phyloP scores from a whole-genome alignment of 1,140 invertebrate genomes.

The Pemphigus obesinymphae region DNA sequence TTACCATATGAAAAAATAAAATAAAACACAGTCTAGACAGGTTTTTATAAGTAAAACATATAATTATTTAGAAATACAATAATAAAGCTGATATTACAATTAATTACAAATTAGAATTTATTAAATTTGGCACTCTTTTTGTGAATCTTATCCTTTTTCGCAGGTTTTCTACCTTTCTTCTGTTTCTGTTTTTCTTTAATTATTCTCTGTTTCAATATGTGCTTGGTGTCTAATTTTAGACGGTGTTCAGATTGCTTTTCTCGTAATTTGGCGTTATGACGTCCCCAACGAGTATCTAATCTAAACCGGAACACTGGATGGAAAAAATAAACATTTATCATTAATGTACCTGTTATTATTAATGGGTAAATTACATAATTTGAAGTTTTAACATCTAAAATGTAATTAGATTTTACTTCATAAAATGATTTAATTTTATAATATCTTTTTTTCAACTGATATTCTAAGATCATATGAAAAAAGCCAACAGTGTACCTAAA shows the following conservation, averaged over 20 bases:
- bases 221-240: constrained; percentile 44
- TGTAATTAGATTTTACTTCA: no score
- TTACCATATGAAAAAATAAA: no score
- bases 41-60: no score
- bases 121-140: constrained; percentile 43
- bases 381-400: no score
- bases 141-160: constrained; percentile 40
- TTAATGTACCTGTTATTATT: not conserved
- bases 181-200: constrained; percentile 45
- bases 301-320: constrained; percentile 42
- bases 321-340: not conserved
- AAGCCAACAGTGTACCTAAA: no score
- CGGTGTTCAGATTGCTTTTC: constrained; percentile 42
- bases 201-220: constrained; percentile 47
- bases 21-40: no score
- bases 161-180: constrained; percentile 45
- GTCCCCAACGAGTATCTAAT: constrained; percentile 46
- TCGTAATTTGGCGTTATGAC: constrained; percentile 46
- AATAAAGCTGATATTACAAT: no score
- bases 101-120: constrained; percentile 38
- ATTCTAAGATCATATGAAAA: no score
- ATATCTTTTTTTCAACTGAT: no score
- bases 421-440: no score
- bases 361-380: no score
- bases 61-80: no score